Evolutionary conservation across 2,797 vertebrate genomes (phyloP).

Genomic region (Sebastes nivosus): DNA sequence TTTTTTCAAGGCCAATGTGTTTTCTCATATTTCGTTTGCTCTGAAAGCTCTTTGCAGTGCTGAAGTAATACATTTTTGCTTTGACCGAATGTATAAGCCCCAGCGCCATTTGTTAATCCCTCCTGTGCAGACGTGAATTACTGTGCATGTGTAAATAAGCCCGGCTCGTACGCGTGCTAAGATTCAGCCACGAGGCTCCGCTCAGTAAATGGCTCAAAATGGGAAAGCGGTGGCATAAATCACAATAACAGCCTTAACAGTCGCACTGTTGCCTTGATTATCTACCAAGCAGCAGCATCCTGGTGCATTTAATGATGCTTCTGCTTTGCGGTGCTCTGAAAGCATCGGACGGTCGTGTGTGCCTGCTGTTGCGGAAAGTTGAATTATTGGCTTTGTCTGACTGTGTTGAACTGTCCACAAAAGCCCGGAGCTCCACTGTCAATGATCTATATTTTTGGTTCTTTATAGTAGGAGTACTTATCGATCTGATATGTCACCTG

Average conservation of each 20-base stretch:
- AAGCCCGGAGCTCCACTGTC: conserved; percentile 46
- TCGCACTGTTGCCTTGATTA: conserved; percentile 60
- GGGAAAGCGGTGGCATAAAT: conserved; percentile 59
- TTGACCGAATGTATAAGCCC: conserved; percentile 10
- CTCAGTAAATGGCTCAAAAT: conserved; percentile 49
- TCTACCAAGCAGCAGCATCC: conserved; percentile 44
- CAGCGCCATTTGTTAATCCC: conserved; percentile 42
- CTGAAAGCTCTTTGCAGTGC: conserved; percentile 2
- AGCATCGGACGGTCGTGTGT: conserved; percentile 27
- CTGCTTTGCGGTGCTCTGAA: conserved; percentile 8
- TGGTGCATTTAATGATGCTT: conserved; percentile 44
- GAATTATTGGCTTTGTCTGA: conserved; percentile 43
- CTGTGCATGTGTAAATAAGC: conserved; percentile 58
- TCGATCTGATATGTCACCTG: conserved; percentile 72
- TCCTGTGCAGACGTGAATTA: conserved; percentile 49
- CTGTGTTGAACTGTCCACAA: conserved; percentile 35
- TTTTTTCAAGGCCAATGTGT: not conserved
- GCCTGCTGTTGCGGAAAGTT: conserved; percentile 27
- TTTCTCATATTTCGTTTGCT: not conserved
- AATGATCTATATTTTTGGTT: conserved; percentile 49
- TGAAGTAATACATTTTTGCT: conserved; percentile 1
- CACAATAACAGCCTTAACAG: conserved; percentile 56
- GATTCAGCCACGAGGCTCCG: conserved; percentile 42
- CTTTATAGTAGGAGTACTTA: conserved; percentile 39
- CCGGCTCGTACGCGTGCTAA: conserved; percentile 32